Percentiles rank a stretch among this genome's conserved stretches.
These are phyloP conservation scores for Myotis findleyi DNA, from an alignment of 2,797 vertebrate species.

Conservation along the genomic window DNA sequence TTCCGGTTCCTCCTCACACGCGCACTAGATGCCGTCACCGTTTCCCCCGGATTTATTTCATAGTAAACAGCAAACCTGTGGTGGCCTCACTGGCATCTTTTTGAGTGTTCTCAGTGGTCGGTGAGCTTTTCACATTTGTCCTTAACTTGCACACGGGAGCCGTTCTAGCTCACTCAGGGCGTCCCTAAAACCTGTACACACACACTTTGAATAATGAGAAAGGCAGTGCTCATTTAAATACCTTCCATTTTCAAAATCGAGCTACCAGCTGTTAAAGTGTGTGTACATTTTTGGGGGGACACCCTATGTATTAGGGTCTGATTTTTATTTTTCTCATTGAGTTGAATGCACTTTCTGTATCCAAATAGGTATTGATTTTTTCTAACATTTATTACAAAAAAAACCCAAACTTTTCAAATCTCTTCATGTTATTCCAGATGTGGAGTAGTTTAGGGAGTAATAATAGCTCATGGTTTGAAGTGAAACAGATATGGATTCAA, in stretches of 20 bases:
- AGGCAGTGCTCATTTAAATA: too few relatives aligned
- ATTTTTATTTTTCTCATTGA: neutral
- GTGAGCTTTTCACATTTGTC: neutral
- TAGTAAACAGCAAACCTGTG: neutral
- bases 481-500: neutral
- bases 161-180: neutral
- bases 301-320: neutral
- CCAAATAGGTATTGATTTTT: neutral
- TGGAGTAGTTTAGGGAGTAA: neutral
- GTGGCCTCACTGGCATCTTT: neutral
- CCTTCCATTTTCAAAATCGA: too few relatives aligned
- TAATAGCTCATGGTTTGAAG: neutral
- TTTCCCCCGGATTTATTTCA: neutral
- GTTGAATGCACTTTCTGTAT: neutral
- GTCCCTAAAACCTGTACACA: too few relatives aligned
- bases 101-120: neutral
- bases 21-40: neutral
- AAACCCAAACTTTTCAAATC: neutral
- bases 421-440: neutral
- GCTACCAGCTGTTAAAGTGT: too few relatives aligned
- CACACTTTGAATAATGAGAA: too few relatives aligned
- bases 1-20: neutral
- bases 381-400: neutral
- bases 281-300: too few relatives aligned
- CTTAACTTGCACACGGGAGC: neutral